These are phyloP conservation scores for Arbacia lixula DNA, from an alignment of 53 echinoderm and acorn worm species.

Conservation along the genomic window DNA sequence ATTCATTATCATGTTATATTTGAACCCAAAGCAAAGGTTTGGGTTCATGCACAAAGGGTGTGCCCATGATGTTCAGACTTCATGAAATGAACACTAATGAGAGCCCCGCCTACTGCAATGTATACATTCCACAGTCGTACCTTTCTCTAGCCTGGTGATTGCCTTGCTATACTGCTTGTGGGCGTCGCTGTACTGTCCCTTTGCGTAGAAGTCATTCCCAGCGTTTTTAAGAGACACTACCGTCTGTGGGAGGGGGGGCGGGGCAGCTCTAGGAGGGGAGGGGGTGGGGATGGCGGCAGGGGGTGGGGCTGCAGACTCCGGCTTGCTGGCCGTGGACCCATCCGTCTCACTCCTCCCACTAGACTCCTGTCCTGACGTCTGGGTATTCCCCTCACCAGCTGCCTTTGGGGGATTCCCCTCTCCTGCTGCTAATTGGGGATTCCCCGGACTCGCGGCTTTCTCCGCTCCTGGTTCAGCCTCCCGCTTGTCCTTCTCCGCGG, in stretches of 20 bases:
- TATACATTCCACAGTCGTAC: no score
- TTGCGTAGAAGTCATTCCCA: conserved; percentile 78
- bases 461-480: neutral
- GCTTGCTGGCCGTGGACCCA: conserved; percentile 20
- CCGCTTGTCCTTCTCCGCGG: neutral
- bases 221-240: conserved; percentile 77
- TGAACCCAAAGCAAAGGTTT: no score
- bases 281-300: neutral
- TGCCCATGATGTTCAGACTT: no score
- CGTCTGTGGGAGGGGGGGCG: conserved; percentile 67
- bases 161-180: conserved; percentile 77
- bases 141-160: conserved; percentile 70
- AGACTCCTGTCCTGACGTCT: neutral
- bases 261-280: conserved; percentile 23
- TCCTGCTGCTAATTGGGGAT: no score
- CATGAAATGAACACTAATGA: no score
- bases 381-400: neutral
- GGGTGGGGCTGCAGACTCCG: neutral
- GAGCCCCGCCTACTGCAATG: no score
- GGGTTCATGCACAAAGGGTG: no score
- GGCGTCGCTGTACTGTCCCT: conserved; percentile 89
- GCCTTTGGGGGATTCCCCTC: no score
- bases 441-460: neutral
- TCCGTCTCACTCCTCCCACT: conserved; percentile 17
- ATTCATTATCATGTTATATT: no score